Evolutionary conservation across 2,113 vertebrate species (phyloP).

Genomic region (Kryptolebias marmoratus): DNA sequence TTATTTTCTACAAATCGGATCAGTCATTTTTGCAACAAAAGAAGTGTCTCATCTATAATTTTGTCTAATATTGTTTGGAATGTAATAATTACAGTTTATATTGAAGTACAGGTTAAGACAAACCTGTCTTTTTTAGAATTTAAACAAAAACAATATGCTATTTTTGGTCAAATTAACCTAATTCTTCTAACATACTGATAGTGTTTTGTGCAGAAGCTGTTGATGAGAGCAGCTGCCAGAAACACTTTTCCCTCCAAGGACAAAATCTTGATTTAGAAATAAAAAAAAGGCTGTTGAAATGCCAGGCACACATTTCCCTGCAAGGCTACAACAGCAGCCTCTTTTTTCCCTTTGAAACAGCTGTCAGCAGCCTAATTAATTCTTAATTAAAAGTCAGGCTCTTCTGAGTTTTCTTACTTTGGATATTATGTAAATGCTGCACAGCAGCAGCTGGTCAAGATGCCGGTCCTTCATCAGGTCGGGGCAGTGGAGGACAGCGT

Average conservation of each 20-base stretch:
- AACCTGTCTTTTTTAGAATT: too few species aligned
- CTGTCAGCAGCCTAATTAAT: not conserved
- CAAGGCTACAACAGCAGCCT: not conserved
- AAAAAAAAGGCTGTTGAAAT: not conserved
- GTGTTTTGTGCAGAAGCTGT: not conserved
- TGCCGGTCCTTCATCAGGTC: conserved; percentile 93
- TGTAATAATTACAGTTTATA: too few species aligned
- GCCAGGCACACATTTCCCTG: not conserved
- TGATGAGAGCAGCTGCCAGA: not conserved
- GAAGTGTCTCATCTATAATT: too few species aligned
- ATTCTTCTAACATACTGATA: not conserved
- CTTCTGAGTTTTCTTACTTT: conserved; percentile 77
- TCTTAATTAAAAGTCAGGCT: not conserved
- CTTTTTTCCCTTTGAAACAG: not conserved
- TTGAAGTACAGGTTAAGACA: too few species aligned
- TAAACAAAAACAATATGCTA: too few species aligned
- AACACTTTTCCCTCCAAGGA: not conserved
- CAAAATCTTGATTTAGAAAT: conserved; percentile 4
- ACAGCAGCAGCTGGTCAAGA: conserved; percentile 95
- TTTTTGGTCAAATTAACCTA: too few species aligned
- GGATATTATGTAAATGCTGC: conserved; percentile 93
- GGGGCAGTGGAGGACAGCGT: conserved; percentile 87
- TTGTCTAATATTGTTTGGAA: too few species aligned
- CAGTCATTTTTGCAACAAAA: too few species aligned
- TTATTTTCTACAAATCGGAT: too few species aligned